phyloP scores from a whole-genome alignment of 2,888 invertebrate genomes.

The Drosophila koepferae region DNA sequence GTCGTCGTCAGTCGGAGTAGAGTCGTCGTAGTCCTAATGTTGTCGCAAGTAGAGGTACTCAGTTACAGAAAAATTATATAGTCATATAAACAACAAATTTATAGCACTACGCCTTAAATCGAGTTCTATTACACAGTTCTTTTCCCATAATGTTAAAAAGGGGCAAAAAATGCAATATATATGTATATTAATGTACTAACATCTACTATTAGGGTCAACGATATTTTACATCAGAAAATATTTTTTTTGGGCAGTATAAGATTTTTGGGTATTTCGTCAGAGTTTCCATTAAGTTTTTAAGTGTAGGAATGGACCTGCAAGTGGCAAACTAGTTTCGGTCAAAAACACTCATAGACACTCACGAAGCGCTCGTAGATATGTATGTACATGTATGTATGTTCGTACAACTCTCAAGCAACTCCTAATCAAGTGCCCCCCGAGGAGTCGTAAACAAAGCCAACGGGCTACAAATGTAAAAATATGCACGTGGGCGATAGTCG shows the following conservation, averaged over 20 bases:
- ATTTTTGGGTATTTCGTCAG: neutral
- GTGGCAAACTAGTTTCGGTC: constrained; percentile 9
- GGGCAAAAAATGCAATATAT: neutral
- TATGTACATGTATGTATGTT: constrained; percentile 22
- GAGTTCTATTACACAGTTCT: too few species aligned
- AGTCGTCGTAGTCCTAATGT: too few species aligned
- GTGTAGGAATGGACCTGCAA: constrained; percentile 11
- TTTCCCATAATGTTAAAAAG: neutral
- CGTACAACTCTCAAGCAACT: constrained; percentile 72
- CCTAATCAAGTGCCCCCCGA: constrained; percentile 76
- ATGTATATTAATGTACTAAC: neutral
- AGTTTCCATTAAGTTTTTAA: constrained; percentile 1
- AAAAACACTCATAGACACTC: constrained; percentile 24
- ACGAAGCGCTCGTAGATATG: constrained; percentile 24
- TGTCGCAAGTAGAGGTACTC: too few species aligned
- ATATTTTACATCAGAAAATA: neutral
- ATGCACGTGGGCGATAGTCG: constrained; percentile 51
- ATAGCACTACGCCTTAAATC: too few species aligned
- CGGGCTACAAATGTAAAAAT: constrained; percentile 56
- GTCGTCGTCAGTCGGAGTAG: too few species aligned
- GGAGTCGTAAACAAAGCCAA: constrained; percentile 75
- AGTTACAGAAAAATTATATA: too few species aligned
- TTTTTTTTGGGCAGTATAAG: neutral
- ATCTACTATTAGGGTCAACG: neutral
- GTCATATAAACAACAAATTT: too few species aligned